These are phyloP conservation scores for Toxotes jaculatrix DNA, from an alignment of 2,113 vertebrate genomes.

Conservation along the genomic window DNA sequence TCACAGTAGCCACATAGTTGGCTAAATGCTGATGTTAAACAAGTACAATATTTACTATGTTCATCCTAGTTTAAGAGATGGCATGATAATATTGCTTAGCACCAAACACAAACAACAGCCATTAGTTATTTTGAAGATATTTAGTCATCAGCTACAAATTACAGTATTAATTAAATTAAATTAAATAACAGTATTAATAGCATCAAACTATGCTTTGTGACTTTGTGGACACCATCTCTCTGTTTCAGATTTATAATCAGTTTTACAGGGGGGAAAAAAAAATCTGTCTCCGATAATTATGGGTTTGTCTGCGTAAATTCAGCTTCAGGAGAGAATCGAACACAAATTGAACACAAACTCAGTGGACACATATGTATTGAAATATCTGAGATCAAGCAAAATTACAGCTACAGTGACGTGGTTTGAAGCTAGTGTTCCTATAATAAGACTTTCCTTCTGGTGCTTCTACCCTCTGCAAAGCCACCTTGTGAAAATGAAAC, in stretches of 20 bases:
- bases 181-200: background rate
- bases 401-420: slow-evolving; percentile 19
- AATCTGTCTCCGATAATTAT: background rate
- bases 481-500: slow-evolving; percentile 53
- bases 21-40: too few relatives aligned
- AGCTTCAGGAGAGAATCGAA: background rate
- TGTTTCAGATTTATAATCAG: background rate
- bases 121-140: background rate
- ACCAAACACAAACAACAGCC: background rate
- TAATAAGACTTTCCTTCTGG: slow-evolving; percentile 24
- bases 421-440: slow-evolving; percentile 18
- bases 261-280: background rate
- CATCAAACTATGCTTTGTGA: background rate
- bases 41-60: too few relatives aligned
- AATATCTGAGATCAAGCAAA: slow-evolving; percentile 24
- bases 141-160: background rate
- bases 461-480: slow-evolving; percentile 13
- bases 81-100: too few relatives aligned
- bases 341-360: slow-evolving; percentile 6
- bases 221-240: background rate
- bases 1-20: too few relatives aligned
- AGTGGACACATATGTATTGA: slow-evolving; percentile 13
- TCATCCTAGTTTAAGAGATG: too few relatives aligned
- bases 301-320: background rate
- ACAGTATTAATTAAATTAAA: background rate